Conservation (phyloP, 2,797 vertebrate species). For the Crypturellus tataupa region DNA sequence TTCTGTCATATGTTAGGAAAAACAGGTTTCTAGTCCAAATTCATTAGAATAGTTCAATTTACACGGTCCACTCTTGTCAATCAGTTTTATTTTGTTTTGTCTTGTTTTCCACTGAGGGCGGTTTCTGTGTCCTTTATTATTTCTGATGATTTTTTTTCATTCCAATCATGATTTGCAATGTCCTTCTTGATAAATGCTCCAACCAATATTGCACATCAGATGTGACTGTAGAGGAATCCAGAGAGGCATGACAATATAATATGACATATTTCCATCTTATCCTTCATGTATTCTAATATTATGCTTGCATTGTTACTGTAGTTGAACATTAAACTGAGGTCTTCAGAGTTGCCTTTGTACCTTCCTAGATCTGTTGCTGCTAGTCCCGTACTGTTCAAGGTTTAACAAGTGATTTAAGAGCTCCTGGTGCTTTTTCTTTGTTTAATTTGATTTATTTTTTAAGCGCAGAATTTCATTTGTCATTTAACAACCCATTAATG, state of each 20-base stretch:
- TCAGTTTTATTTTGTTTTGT: neutral
- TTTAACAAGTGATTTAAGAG: conserved; percentile 37
- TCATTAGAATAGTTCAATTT: neutral
- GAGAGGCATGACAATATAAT: neutral
- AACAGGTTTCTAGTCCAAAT: neutral
- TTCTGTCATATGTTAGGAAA: neutral
- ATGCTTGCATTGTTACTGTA: neutral
- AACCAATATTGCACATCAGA: neutral
- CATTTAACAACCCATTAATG: conserved; percentile 23
- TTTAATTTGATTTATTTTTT: neutral
- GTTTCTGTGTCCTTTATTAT: neutral
- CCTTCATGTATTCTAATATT: neutral
- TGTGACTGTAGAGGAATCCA: neutral
- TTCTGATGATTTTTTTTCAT: neutral
- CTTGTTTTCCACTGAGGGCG: neutral
- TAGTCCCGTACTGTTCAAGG: neutral
- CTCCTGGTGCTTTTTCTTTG: neutral
- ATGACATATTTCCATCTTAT: neutral
- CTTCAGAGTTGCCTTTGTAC: neutral
- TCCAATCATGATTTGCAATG: neutral
- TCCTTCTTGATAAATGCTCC: neutral
- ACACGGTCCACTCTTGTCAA: neutral
- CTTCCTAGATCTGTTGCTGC: neutral
- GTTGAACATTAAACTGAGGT: neutral
- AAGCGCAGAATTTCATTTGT: conserved; percentile 17